These are phyloP conservation scores for Catharus fuscescens DNA, from an alignment of 2,113 vertebrate species.

Conservation along the genomic window DNA sequence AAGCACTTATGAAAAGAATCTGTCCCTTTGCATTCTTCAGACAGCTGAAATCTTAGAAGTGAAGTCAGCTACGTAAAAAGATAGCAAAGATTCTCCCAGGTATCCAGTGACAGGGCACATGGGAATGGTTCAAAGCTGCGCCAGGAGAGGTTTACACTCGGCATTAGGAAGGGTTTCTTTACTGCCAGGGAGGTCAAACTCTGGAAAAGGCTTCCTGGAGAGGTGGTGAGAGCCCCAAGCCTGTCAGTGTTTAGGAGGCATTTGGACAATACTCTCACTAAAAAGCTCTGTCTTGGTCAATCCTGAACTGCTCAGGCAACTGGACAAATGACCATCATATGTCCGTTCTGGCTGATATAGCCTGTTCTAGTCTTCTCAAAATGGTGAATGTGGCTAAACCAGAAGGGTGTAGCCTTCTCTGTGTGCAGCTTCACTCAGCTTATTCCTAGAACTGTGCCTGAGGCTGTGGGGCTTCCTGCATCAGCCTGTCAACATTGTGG, in stretches of 20 bases:
- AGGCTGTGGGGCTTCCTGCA: neutral
- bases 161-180: neutral
- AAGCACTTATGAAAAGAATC: neutral
- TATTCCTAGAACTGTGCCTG: neutral
- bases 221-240: neutral
- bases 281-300: neutral
- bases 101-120: rapidly evolving
- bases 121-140: neutral
- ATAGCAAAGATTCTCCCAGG: neutral
- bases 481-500: neutral
- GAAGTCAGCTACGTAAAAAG: neutral
- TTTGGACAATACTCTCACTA: neutral
- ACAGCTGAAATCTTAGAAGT: neutral
- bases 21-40: neutral
- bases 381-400: neutral
- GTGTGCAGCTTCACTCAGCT: neutral
- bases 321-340: neutral
- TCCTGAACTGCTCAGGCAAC: neutral
- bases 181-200: neutral
- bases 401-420: neutral
- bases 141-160: neutral
- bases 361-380: neutral
- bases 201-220: neutral
- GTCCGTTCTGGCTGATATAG: neutral
- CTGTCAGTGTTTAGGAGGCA: neutral